A percentile compares a stretch with the other conserved stretches of the same genome.
Conservation (phyloP, 37 sponge, comb jelly and placozoan species). For the Hexactinellida sp. region DNA sequence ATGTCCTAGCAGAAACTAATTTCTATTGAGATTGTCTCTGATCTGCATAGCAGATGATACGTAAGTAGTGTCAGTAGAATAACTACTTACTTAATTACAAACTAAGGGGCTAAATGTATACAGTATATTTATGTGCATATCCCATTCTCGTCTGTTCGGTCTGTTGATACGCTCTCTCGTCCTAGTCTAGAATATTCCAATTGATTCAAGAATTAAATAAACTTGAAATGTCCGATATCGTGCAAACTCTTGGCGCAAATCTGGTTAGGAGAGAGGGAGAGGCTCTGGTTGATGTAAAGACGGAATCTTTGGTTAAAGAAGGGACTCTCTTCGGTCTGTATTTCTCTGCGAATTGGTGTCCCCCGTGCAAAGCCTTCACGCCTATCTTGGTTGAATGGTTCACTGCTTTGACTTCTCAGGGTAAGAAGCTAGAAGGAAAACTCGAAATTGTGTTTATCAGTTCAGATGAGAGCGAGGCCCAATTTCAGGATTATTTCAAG, state of each 20-base stretch:
- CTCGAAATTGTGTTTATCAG: conserved; percentile 79
- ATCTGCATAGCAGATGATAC: too few species aligned
- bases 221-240: not conserved
- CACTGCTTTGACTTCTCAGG: conserved; percentile 24
- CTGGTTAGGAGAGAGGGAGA: not conserved
- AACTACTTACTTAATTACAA: too few species aligned
- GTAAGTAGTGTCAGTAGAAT: too few species aligned
- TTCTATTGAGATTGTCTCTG: too few species aligned
- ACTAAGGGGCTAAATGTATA: too few species aligned
- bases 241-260: not conserved
- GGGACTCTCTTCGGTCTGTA: conserved; percentile 39
- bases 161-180: too few species aligned
- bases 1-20: too few species aligned
- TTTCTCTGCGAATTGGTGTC: conserved; percentile 82
- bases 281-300: not conserved
- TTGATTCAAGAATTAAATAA: too few species aligned
- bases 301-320: not conserved
- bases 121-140: too few species aligned
- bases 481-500: conserved; percentile 51
- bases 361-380: conserved; percentile 62
- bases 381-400: conserved; percentile 61
- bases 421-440: conserved; percentile 31
- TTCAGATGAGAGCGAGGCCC: conserved; percentile 50
- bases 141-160: too few species aligned
- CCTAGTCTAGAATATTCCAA: too few species aligned